These are phyloP conservation scores for Caracal caracal DNA, from an alignment of 2,113 vertebrate genomes.

Conservation along the genomic window DNA sequence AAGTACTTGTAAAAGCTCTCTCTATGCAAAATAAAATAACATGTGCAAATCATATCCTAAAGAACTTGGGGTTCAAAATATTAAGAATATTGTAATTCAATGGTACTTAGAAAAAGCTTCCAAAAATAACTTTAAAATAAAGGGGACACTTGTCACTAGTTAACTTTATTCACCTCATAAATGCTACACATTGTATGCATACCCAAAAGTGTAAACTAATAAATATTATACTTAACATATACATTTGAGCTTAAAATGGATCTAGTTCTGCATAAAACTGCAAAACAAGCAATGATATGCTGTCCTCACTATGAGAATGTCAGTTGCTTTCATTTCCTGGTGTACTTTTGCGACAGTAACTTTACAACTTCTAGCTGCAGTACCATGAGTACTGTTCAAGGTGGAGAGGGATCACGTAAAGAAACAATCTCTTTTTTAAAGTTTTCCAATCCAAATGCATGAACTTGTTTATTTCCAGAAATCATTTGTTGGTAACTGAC, in stretches of 20 bases:
- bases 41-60: background rate
- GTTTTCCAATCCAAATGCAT: background rate
- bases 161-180: background rate
- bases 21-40: background rate
- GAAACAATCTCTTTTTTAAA: slow-evolving; percentile 53
- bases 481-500: background rate
- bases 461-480: background rate
- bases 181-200: background rate
- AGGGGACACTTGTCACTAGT: background rate
- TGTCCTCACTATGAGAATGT: background rate
- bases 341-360: slow-evolving; percentile 59
- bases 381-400: slow-evolving; percentile 54
- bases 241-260: slow-evolving; percentile 47
- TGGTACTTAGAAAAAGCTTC: background rate
- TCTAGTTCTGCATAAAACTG: background rate
- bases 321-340: slow-evolving; percentile 57
- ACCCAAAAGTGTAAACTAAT: background rate
- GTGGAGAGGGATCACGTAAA: slow-evolving; percentile 42
- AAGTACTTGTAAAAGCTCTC: background rate
- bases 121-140: background rate
- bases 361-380: slow-evolving; percentile 65
- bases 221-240: background rate
- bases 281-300: slow-evolving; percentile 47
- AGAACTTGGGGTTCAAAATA: background rate
- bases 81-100: slow-evolving; percentile 19